A percentile compares a stretch with the other conserved stretches of the same genome.
phyloP scores from a whole-genome alignment of 2,888 invertebrate species.

The Drosophila anomalata region DNA sequence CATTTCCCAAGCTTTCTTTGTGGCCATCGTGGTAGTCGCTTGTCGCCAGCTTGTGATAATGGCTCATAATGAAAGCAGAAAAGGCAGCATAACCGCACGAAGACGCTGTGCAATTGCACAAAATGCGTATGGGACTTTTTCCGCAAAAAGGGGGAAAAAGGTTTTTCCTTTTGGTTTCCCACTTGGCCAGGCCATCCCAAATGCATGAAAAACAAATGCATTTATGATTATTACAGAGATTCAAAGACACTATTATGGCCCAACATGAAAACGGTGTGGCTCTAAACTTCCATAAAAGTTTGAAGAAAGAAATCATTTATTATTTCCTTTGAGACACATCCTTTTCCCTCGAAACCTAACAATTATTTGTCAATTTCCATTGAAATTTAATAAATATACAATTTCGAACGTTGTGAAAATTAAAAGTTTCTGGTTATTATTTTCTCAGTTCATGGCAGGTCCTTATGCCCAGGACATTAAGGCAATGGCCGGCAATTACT shows the following conservation, averaged over 20 bases:
- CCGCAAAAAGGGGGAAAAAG: not conserved
- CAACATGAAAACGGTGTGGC: conserved; percentile 5
- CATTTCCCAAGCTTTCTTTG: conserved; percentile 32
- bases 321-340: not conserved
- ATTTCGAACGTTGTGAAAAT: not conserved
- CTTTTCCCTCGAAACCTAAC: too few species aligned
- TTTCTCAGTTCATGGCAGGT: conserved; percentile 29
- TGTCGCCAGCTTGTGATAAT: conserved; percentile 78
- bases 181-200: conserved; percentile 1
- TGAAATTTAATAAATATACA: conserved; percentile 8
- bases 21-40: conserved; percentile 38
- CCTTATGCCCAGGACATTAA: conserved; percentile 48
- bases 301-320: not conserved
- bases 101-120: conserved; percentile 50
- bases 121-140: conserved; percentile 29
- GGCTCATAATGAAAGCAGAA: conserved; percentile 77
- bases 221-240: conserved; percentile 40
- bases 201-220: conserved; percentile 40
- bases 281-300: not conserved
- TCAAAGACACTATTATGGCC: conserved; percentile 15
- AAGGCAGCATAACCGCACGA: conserved; percentile 57
- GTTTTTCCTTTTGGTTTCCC: not conserved
- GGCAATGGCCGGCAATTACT: conserved; percentile 66
- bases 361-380: not conserved
- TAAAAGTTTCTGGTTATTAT: conserved; percentile 38